Conservation (phyloP, 2,888 invertebrate species). For the Drosophila kanekoi region DNA sequence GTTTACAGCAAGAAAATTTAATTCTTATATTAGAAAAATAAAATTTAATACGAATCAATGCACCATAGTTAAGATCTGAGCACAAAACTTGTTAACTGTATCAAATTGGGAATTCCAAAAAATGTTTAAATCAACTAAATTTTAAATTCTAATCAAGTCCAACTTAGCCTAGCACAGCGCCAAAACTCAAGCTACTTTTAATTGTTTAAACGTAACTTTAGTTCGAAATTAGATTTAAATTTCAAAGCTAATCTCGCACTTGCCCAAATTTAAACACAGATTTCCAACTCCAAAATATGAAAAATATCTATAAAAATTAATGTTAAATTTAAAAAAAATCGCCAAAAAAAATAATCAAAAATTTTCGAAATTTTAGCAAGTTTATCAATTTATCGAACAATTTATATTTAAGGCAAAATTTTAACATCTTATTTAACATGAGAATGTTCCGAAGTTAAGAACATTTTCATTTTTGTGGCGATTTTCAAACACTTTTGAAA, state of each 20-base stretch:
- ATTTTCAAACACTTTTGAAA: background rate
- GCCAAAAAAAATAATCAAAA: background rate
- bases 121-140: background rate
- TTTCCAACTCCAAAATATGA: background rate
- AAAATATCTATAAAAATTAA: slow-evolving; percentile 1
- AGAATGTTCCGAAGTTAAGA: too few species aligned
- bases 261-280: background rate
- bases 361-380: too few species aligned
- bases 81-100: slow-evolving; percentile 1
- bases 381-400: too few species aligned
- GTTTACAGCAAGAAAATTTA: too few species aligned
- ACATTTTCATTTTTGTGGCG: too few species aligned
- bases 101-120: background rate
- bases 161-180: background rate
- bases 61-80: slow-evolving; percentile 9
- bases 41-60: background rate
- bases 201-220: background rate
- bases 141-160: background rate
- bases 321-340: too few species aligned
- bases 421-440: too few species aligned
- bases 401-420: too few species aligned
- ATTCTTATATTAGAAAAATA: background rate
- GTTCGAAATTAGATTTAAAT: slow-evolving; percentile 1
- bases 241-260: slow-evolving; percentile 12
- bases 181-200: background rate